Evolutionary conservation across 64 coral and sea anemone genomes (phyloP).

Genomic region (Cladopsammia gracilis): DNA sequence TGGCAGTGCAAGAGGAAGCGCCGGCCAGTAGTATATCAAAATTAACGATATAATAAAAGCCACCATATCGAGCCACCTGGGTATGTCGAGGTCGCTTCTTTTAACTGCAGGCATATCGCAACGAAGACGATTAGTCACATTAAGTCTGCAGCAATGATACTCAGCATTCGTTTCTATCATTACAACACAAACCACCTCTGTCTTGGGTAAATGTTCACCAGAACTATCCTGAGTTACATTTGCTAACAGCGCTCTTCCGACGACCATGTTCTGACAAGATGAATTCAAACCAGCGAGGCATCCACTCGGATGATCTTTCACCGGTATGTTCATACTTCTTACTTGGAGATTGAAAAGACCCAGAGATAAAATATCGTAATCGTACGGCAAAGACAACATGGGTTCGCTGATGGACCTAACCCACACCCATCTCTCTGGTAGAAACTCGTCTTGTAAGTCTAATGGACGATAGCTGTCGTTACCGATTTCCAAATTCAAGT

Average conservation of each 20-base stretch:
- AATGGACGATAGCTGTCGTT: constrained; percentile 1
- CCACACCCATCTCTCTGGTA: neutral
- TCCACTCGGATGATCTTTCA: constrained; percentile 6
- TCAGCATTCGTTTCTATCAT: neutral
- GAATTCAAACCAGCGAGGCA: neutral
- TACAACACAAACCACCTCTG: neutral
- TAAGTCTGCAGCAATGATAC: neutral
- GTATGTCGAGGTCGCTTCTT: neutral
- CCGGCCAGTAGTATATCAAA: neutral
- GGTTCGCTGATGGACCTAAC: neutral
- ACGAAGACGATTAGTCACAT: neutral
- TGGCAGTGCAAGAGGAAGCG: neutral
- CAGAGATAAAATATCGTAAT: neutral
- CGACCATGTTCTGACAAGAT: neutral
- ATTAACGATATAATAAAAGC: neutral
- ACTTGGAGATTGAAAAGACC: neutral
- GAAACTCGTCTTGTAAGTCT: neutral
- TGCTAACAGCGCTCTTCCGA: neutral
- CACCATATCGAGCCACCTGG: neutral
- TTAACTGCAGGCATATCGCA: neutral
- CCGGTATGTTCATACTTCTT: neutral
- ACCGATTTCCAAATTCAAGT: neutral
- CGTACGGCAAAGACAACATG: neutral
- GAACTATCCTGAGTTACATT: neutral
- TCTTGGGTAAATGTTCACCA: neutral